Conservation (phyloP, 2,113 vertebrate genomes). For the Apaloderma vittatum region DNA sequence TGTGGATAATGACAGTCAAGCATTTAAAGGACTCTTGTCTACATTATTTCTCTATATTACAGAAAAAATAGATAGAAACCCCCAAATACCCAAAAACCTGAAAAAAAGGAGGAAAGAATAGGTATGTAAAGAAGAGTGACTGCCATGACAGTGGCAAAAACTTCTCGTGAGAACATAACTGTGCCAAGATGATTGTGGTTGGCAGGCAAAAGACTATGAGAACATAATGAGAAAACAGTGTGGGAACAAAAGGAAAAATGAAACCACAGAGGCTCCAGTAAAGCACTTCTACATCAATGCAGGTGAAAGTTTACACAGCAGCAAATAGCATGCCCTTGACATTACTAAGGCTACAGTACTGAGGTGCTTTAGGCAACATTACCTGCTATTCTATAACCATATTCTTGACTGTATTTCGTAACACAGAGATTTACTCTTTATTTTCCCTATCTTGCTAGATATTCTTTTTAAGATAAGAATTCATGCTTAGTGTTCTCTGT, state of each 20-base stretch:
- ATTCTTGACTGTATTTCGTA: background rate
- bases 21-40: background rate
- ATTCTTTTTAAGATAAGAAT: background rate
- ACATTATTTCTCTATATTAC: background rate
- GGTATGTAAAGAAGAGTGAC: background rate
- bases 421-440: background rate
- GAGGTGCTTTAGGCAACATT: background rate
- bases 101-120: background rate
- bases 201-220: background rate
- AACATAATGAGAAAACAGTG: background rate
- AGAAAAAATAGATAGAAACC: background rate
- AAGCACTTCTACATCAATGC: background rate
- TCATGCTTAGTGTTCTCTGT: background rate
- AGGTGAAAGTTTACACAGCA: background rate
- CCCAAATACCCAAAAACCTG: background rate
- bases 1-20: background rate
- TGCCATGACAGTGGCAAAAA: background rate
- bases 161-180: rapidly evolving
- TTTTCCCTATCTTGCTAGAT: background rate
- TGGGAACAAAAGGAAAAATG: background rate
- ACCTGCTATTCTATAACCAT: background rate
- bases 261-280: background rate
- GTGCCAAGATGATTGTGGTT: background rate
- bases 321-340: background rate
- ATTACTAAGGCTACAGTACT: background rate